Base-by-base conservation (phyloP, 1,140 invertebrate genomes). In the Sycophaga agraensis region DNA sequence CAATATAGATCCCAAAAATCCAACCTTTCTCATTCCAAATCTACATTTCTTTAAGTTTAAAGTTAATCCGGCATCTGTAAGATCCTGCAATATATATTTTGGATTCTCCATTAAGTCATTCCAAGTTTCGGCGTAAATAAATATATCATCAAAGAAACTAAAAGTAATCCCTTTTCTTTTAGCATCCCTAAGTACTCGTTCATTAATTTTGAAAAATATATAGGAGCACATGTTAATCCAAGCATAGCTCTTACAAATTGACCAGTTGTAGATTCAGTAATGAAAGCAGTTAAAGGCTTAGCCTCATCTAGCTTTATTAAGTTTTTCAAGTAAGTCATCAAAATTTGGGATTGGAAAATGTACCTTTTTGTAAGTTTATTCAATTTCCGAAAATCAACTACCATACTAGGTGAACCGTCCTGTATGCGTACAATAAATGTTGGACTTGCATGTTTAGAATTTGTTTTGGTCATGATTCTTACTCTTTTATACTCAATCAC, bases 381-480 rank as follows among this genome's bases (percentile, higher is more conserved):
- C 11, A 31, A 31, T 31, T 11, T 4, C 28, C 73, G 62, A 65
- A 71, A 74, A 50, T 74, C 73, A 0, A 75, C 65, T n/a, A 65
- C 66, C n/a, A 68, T 45, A 24, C 63, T 40, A 46, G 54, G 48
- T 9, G 54, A 55, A 2, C 67, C 67, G 40, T 69, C 59, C 5
- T 54, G 62, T 43, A 73, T 71, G 19, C 61, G 63, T 8, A 74
- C 72, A 39, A 75, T 39, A 26, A 75, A 63, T 21, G 56, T 51
- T 1, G 71, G 67, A 43, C 66, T 71, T 14, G 69, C 67, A 63
- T 70, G 69, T 22, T 65, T 58, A 16, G 71, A 74, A 55, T 56
- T 58, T 14, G 57, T 59, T 5, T 59, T 46, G 8, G 43, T 59
- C 16, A 59, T 40, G 6, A 59, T 39, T 3, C 57, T 46, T 16